phyloP scores from a whole-genome alignment of 1,140 invertebrate genomes.

The Euwallacea similis region DNA sequence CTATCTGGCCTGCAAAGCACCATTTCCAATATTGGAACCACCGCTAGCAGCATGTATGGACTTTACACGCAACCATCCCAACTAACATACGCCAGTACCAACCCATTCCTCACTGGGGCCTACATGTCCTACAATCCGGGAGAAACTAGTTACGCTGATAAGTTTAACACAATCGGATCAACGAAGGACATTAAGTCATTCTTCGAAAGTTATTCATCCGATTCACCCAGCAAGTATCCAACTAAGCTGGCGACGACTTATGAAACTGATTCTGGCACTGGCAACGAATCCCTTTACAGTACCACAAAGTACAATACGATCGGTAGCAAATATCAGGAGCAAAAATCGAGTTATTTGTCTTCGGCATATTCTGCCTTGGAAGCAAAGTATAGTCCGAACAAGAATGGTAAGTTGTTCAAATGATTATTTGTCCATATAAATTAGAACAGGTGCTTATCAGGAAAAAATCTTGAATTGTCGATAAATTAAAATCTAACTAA shows the following conservation, averaged over 20 bases:
- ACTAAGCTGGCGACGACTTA: slow-evolving; percentile 45
- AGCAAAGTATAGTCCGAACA: slow-evolving; percentile 46
- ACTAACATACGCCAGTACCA: slow-evolving; percentile 58
- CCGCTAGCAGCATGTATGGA: slow-evolving; percentile 44
- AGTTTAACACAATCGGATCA: slow-evolving; percentile 48
- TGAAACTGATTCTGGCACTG: slow-evolving; percentile 36
- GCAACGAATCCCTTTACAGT: slow-evolving; percentile 13
- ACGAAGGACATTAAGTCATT: slow-evolving; percentile 50
- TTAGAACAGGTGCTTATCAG: too few relatives aligned
- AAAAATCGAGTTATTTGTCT: slow-evolving; percentile 44
- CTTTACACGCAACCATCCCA: slow-evolving; percentile 47
- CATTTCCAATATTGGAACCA: slow-evolving; percentile 52
- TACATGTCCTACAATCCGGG: slow-evolving; percentile 57
- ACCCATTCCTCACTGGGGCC: slow-evolving; percentile 59
- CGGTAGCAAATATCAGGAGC: slow-evolving; percentile 43
- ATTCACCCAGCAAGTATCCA: slow-evolving; percentile 42
- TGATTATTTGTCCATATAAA: too few relatives aligned
- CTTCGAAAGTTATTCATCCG: slow-evolving; percentile 45
- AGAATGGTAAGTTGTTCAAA: slow-evolving; percentile 21
- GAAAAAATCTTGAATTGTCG: too few relatives aligned
- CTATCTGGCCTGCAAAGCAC: slow-evolving; percentile 50
- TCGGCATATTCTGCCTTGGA: slow-evolving; percentile 41
- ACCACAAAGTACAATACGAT: slow-evolving; percentile 45
- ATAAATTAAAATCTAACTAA: too few relatives aligned
- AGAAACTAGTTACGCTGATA: slow-evolving; percentile 45